These are phyloP conservation scores for Drosophila leonis DNA, from an alignment of 2,888 invertebrate genomes.

Conservation along the genomic window DNA sequence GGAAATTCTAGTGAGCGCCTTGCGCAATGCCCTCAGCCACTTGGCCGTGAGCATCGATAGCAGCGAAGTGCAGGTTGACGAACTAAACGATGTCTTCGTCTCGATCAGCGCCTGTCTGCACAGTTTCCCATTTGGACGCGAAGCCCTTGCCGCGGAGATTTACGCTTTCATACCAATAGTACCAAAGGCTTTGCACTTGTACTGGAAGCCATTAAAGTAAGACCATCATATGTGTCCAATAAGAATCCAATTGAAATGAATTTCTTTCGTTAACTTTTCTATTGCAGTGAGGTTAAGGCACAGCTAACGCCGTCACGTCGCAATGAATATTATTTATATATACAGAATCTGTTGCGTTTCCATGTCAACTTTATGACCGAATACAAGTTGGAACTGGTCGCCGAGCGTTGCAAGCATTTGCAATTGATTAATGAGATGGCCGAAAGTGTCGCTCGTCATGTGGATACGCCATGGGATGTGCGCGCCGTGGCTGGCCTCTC, in stretches of 20 bases:
- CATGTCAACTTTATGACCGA: conserved; percentile 85
- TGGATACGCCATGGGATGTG: conserved; percentile 88
- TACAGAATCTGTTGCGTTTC: conserved; percentile 85
- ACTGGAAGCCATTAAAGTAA: conserved; percentile 71
- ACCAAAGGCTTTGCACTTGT: conserved; percentile 70
- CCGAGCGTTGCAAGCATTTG: conserved; percentile 43
- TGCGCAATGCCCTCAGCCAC: conserved; percentile 60
- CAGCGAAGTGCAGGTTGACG: conserved; percentile 24
- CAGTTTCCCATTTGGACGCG: conserved; percentile 82
- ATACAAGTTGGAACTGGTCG: conserved; percentile 79
- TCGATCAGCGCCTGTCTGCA: conserved; percentile 83
- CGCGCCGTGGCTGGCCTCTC: conserved; percentile 88
- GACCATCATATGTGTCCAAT: too few species aligned
- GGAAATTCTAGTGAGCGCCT: conserved; percentile 53
- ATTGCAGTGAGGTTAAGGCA: conserved; percentile 1
- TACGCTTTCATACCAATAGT: conserved; percentile 73
- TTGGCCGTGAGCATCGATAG: conserved; percentile 48
- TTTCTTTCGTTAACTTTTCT: neutral
- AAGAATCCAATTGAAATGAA: too few species aligned
- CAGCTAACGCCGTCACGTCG: conserved; percentile 81
- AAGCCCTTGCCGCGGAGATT: conserved; percentile 71
- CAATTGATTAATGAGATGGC: conserved; percentile 60
- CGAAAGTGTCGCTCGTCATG: conserved; percentile 84
- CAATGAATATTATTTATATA: conserved; percentile 82
- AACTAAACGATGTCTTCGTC: conserved; percentile 68